phyloP scores from a whole-genome alignment of 2,113 vertebrate genomes.

The Callipepla squamata region DNA sequence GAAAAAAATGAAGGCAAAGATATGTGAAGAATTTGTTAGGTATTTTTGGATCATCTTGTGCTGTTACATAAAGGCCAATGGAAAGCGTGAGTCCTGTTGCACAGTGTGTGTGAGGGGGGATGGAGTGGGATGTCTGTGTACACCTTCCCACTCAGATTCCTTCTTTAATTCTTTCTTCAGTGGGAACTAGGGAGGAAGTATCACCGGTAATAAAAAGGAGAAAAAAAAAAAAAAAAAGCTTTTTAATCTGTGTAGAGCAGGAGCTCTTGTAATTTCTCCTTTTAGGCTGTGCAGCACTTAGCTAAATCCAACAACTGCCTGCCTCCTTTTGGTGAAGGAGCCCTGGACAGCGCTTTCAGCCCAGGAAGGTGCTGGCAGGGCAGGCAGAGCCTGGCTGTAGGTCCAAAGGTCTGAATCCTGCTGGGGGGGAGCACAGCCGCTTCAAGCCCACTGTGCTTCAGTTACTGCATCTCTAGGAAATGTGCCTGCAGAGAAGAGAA shows the following conservation, averaged over 20 bases:
- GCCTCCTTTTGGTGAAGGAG: background rate
- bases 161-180: background rate
- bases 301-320: background rate
- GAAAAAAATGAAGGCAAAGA: background rate
- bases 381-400: background rate
- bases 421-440: background rate
- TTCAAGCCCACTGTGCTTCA: background rate
- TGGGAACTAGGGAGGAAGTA: background rate
- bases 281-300: background rate
- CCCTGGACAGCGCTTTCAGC: background rate
- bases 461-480: background rate
- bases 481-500: background rate
- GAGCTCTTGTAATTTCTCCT: background rate
- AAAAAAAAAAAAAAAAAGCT: background rate
- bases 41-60: background rate
- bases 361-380: background rate
- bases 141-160: background rate
- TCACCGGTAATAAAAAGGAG: background rate
- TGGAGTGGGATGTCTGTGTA: rapidly evolving
- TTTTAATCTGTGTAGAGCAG: background rate
- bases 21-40: background rate
- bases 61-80: background rate
- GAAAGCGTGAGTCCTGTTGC: background rate
- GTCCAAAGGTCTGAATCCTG: too few relatives aligned
- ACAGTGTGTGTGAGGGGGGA: background rate